phyloP scores from a whole-genome alignment of 2,113 vertebrate genomes.

The Accipiter cooperii region DNA sequence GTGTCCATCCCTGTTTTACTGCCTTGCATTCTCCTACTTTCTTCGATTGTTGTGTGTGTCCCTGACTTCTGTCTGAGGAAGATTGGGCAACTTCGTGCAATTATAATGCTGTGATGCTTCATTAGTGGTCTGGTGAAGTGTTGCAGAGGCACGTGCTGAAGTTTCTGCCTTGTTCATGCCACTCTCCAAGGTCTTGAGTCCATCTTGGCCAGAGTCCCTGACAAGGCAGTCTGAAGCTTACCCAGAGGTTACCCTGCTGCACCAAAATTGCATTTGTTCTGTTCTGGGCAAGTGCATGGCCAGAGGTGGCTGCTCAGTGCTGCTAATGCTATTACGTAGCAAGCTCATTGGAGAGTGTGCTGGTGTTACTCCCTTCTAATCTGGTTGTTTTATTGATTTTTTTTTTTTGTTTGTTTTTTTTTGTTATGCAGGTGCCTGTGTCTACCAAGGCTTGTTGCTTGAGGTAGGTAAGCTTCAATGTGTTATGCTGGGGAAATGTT shows the following conservation, averaged over 20 bases:
- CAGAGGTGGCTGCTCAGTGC: neutral
- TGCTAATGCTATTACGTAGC: neutral
- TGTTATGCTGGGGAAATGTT: neutral
- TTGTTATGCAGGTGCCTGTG: slow-evolving; percentile 80
- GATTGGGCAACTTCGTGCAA: neutral
- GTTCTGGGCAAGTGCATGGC: neutral
- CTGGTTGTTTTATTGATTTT: neutral
- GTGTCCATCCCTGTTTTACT: neutral
- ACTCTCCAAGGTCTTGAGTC: neutral
- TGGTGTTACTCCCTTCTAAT: slow-evolving; percentile 9
- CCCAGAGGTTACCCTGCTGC: neutral
- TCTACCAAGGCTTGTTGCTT: slow-evolving; percentile 76
- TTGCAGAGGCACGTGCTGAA: neutral
- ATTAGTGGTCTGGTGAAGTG: neutral
- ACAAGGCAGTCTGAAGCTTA: no score
- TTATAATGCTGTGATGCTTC: neutral
- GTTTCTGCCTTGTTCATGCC: neutral
- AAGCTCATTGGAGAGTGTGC: neutral
- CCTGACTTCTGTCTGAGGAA: neutral
- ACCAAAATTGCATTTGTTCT: neutral
- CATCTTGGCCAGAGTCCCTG: neutral
- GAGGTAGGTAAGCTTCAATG: slow-evolving; percentile 78
- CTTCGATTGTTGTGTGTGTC: neutral
- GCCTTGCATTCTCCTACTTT: neutral
- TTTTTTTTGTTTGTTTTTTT: neutral